phyloP scores from a whole-genome alignment of 2,113 vertebrate species.

The Anthoscopus minutus region DNA sequence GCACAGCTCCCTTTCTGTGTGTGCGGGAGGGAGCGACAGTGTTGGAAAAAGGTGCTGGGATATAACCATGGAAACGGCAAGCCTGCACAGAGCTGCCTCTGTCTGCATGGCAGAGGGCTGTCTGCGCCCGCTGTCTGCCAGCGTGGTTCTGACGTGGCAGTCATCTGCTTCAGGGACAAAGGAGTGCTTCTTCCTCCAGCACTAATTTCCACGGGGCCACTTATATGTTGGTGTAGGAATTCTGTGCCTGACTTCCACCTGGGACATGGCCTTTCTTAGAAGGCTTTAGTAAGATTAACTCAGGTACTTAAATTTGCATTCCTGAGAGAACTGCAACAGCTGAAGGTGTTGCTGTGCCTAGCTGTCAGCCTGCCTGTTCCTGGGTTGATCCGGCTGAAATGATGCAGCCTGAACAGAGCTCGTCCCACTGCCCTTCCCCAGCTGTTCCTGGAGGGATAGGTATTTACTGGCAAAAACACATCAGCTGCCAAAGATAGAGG shows the following conservation, averaged over 20 bases:
- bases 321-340: neutral
- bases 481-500: neutral
- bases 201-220: neutral
- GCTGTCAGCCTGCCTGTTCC: neutral
- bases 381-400: neutral
- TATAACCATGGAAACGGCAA: conserved; percentile 22
- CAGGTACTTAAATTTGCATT: neutral
- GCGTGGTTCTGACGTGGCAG: neutral
- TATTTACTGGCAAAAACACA: fast-evolving
- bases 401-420: neutral
- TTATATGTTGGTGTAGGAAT: fast-evolving
- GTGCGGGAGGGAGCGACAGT: neutral
- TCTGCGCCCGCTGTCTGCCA: neutral
- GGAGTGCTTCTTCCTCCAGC: neutral
- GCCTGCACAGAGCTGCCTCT: neutral
- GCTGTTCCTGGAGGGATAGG: neutral
- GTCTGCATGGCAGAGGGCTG: neutral
- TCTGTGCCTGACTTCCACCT: neutral
- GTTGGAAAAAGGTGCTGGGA: neutral
- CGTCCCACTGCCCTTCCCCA: neutral
- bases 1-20: neutral
- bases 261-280: neutral
- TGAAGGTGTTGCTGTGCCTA: neutral
- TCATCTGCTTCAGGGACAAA: neutral
- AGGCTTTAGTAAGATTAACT: neutral